Percentiles rank a stretch among this genome's conserved stretches.
Evolutionary conservation across 2,113 vertebrate species (phyloP).

Genomic region (Menidia beryllina): DNA sequence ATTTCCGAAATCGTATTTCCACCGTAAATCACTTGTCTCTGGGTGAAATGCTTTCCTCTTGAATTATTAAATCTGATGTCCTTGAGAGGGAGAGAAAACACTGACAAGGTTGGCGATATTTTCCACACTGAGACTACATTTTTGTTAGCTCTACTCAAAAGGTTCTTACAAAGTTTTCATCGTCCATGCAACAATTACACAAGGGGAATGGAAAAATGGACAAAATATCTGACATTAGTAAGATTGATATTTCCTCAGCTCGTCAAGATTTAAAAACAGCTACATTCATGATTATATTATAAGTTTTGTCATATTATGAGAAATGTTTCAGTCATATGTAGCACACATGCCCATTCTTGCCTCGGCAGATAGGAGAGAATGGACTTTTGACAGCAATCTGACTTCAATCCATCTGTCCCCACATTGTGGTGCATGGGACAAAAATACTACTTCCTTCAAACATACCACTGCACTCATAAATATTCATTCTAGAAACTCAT

Average conservation of each 20-base stretch:
- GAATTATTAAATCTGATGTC: conserved; percentile 71
- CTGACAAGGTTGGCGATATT: conserved; percentile 52
- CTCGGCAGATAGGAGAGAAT: conserved; percentile 44
- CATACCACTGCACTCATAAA: conserved; percentile 46
- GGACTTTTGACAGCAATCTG: conserved; percentile 74
- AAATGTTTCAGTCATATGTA: conserved; percentile 10
- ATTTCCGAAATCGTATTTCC: conserved; percentile 37
- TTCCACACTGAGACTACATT: conserved; percentile 28
- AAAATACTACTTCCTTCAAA: conserved; percentile 41
- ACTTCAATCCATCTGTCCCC: conserved; percentile 72
- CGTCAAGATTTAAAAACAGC: not conserved
- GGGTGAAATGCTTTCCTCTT: conserved; percentile 41
- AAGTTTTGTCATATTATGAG: conserved; percentile 28
- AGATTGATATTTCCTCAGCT: conserved; percentile 12
- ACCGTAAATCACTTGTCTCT: conserved; percentile 50
- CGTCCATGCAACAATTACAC: conserved; percentile 7
- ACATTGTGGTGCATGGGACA: conserved; percentile 59
- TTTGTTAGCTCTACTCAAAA: conserved; percentile 36
- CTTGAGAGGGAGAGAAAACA: conserved; percentile 63
- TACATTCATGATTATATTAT: conserved; percentile 23
- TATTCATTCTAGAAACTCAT: conserved; percentile 63
- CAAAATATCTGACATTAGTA: conserved; percentile 15
- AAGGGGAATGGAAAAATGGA: conserved; percentile 6
- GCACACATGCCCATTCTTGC: conserved; percentile 37
- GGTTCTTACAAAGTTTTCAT: conserved; percentile 2